Evolutionary conservation across 2,797 vertebrate genomes (phyloP).

Genomic region (Hafferia zeledoni): DNA sequence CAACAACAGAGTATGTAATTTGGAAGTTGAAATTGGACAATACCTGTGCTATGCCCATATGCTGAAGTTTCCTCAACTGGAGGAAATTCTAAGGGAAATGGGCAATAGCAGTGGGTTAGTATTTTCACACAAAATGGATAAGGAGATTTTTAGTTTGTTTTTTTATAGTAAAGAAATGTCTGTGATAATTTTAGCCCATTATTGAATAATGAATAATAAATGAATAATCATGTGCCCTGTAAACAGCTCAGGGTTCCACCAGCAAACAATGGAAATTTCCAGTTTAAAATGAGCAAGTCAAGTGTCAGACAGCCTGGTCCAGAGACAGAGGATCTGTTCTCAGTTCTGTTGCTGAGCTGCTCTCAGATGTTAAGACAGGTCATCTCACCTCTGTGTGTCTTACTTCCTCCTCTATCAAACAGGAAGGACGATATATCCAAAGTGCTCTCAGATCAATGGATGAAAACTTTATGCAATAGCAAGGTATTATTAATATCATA

Average conservation of each 20-base stretch:
- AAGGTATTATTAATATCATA: neutral
- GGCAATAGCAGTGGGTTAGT: neutral
- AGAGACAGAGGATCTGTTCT: neutral
- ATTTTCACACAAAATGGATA: neutral
- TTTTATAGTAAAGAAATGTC: neutral
- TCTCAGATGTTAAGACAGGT: neutral
- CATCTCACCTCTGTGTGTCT: neutral
- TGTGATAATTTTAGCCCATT: neutral
- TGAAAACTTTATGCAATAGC: neutral
- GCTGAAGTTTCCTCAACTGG: neutral
- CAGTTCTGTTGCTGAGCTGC: neutral
- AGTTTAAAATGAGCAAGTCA: neutral
- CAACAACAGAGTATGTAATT: neutral
- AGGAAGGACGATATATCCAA: neutral
- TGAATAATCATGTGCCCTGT: neutral
- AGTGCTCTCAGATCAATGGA: conserved; percentile 29
- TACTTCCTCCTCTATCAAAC: neutral
- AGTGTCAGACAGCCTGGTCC: neutral
- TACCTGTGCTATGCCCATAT: neutral
- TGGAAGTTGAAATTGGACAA: conserved; percentile 10
- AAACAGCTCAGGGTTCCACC: neutral
- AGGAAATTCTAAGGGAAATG: neutral
- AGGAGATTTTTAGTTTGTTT: neutral
- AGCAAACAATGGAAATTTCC: neutral
- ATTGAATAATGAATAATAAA: neutral